Evolutionary conservation across 1,140 invertebrate genomes (phyloP).

Genomic region (Trichomalopsis sarcophagae): DNA sequence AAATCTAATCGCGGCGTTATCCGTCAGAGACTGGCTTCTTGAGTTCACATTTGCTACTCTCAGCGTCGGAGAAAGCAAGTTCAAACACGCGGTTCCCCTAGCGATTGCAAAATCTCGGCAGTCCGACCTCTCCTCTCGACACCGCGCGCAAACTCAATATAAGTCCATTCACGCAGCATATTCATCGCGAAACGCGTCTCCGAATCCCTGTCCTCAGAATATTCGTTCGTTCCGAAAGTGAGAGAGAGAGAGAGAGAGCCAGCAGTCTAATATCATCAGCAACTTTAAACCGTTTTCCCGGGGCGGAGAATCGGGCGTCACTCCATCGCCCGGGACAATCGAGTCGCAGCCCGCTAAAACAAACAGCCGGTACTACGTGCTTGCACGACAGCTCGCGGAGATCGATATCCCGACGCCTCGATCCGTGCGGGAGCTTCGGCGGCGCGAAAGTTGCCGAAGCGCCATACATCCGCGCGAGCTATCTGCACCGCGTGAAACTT

Average conservation of each 20-base stretch:
- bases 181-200: background rate
- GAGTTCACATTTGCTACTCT: no score
- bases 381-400: background rate
- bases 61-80: no score
- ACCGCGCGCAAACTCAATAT: background rate
- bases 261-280: constrained; percentile 9
- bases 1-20: no score
- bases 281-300: constrained; percentile 22
- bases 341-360: background rate
- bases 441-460: background rate
- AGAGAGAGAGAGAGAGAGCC: background rate
- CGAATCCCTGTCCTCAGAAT: background rate
- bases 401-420: constrained; percentile 8
- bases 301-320: background rate
- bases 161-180: background rate
- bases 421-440: background rate
- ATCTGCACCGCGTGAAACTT: background rate
- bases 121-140: background rate
- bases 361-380: constrained; percentile 4
- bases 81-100: no score
- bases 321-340: constrained; percentile 5
- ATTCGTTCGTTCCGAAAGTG: background rate
- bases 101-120: background rate
- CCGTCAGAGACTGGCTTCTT: no score
- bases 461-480: background rate